Percentiles rank a stretch among this genome's conserved stretches.
Evolutionary conservation across 2,113 vertebrate species (phyloP).

Genomic region (Prinia subflava): DNA sequence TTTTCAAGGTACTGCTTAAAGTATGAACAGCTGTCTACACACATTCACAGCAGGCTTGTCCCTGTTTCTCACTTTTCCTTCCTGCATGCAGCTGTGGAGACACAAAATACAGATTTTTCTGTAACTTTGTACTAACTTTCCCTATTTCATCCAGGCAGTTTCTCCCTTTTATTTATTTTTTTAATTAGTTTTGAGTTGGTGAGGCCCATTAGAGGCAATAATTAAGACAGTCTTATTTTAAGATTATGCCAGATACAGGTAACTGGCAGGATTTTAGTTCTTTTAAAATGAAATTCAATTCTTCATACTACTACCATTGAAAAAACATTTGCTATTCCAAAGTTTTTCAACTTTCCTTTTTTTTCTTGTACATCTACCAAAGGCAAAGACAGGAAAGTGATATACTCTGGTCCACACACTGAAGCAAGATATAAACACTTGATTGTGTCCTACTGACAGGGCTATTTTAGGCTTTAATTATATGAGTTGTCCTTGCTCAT

Average conservation of each 20-base stretch:
- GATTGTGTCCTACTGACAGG: slow-evolving; percentile 20
- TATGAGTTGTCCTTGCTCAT: slow-evolving; percentile 74
- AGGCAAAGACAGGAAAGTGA: neutral
- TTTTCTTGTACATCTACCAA: neutral
- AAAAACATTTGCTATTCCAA: neutral
- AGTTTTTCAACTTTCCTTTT: neutral
- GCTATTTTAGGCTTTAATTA: slow-evolving; percentile 77
- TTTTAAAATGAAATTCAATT: neutral
- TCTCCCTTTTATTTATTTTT: neutral
- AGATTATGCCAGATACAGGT: neutral
- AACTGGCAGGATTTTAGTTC: neutral
- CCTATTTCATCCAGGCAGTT: neutral
- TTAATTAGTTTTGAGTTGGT: neutral
- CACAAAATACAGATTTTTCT: neutral
- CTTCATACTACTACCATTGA: neutral
- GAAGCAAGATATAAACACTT: slow-evolving; percentile 44
- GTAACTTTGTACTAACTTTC: neutral
- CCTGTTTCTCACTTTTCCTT: neutral
- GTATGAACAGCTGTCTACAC: neutral
- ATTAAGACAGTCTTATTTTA: neutral
- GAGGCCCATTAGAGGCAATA: neutral
- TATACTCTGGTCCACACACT: neutral
- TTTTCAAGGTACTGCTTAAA: neutral
- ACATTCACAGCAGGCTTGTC: neutral
- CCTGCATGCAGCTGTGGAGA: neutral